These are phyloP conservation scores for Smutsia temminckii DNA, from an alignment of 2,797 vertebrate species.

Conservation along the genomic window DNA sequence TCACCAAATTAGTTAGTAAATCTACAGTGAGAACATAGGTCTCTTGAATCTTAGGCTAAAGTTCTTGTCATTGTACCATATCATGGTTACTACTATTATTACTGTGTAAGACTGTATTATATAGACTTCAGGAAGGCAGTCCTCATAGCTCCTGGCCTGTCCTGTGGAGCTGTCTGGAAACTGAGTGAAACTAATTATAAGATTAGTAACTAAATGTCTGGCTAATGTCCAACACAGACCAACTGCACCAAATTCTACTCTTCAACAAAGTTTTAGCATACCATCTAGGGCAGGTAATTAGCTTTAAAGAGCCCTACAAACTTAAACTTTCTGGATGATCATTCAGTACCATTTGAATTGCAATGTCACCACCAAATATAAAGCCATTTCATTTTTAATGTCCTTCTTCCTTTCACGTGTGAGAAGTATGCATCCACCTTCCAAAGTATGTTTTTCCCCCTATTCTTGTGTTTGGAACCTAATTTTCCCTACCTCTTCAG, in stretches of 20 bases:
- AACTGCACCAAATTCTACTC: background rate
- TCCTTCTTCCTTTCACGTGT: background rate
- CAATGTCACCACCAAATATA: background rate
- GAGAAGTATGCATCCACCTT: background rate
- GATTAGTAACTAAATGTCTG: slow-evolving; percentile 60
- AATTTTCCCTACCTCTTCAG: background rate
- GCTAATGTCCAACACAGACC: slow-evolving; percentile 21
- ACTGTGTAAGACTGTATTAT: slow-evolving; percentile 1
- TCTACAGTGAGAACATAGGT: background rate
- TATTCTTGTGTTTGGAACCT: background rate
- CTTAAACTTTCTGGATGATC: background rate
- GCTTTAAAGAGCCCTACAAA: background rate
- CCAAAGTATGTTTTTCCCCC: background rate
- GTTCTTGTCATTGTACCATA: background rate
- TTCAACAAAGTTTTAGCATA: slow-evolving; percentile 12
- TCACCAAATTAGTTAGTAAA: slow-evolving; percentile 24
- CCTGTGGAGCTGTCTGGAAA: slow-evolving; percentile 3
- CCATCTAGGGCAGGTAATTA: background rate
- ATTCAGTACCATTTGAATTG: background rate
- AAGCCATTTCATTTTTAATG: slow-evolving; percentile 3
- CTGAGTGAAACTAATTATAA: slow-evolving; percentile 49
- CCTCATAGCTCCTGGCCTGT: background rate
- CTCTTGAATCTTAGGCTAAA: slow-evolving; percentile 23
- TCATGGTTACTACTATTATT: background rate
- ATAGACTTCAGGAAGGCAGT: background rate